phyloP scores from a whole-genome alignment of 2,888 invertebrate genomes.

The Plusia festucae region DNA sequence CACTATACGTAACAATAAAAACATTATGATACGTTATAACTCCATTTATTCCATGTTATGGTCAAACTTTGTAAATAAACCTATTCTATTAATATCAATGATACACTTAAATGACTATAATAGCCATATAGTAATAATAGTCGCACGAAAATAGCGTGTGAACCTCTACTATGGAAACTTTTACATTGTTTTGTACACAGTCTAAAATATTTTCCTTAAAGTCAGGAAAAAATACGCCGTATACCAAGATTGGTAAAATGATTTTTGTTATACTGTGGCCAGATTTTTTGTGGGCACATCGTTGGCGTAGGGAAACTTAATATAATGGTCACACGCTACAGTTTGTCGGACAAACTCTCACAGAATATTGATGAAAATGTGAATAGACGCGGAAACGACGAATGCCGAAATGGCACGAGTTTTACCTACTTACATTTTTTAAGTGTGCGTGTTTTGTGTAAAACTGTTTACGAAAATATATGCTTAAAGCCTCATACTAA shows the following conservation, averaged over 20 bases:
- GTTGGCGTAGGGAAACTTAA: slow-evolving; percentile 36
- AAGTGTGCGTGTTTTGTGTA: not conserved
- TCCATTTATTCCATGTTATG: not conserved
- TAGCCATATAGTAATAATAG: slow-evolving; percentile 6
- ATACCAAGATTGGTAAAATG: not conserved
- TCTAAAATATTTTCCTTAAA: not conserved
- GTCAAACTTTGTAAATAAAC: slow-evolving; percentile 10
- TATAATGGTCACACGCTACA: slow-evolving; percentile 58
- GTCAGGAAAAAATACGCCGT: slow-evolving; percentile 10
- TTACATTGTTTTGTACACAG: slow-evolving; percentile 12
- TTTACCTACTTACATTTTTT: slow-evolving; percentile 1
- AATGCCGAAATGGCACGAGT: slow-evolving; percentile 12
- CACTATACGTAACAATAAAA: not conserved
- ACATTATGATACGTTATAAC: not conserved
- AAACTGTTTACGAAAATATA: not conserved
- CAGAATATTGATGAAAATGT: slow-evolving; percentile 62
- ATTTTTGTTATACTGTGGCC: slow-evolving; percentile 24
- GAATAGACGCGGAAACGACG: slow-evolving; percentile 12
- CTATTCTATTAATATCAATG: slow-evolving; percentile 13
- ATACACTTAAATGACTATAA: slow-evolving; percentile 23
- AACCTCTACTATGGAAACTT: not conserved
- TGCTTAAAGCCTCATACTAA: too few relatives aligned
- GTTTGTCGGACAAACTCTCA: slow-evolving; percentile 44
- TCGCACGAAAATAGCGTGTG: slow-evolving; percentile 11
- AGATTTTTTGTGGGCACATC: slow-evolving; percentile 11